These are phyloP conservation scores for Isurus oxyrinchus DNA, from an alignment of 2,113 vertebrate genomes.

Conservation along the genomic window DNA sequence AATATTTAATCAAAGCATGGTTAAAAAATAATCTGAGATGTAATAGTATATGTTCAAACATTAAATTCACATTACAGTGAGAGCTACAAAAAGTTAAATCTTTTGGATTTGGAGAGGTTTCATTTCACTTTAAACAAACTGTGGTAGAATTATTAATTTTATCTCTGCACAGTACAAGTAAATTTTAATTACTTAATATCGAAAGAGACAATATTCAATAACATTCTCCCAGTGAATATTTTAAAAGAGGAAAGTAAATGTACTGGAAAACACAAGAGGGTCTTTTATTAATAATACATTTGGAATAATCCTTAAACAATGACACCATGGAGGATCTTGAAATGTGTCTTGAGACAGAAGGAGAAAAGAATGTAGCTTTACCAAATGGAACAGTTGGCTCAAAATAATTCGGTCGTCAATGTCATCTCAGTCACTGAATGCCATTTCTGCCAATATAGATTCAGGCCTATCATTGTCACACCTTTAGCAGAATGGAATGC, in stretches of 20 bases:
- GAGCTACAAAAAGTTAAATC: not conserved
- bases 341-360: not conserved
- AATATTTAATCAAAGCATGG: not conserved
- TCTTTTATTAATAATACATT: not conserved
- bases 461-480: not conserved
- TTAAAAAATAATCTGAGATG: not conserved
- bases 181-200: not conserved
- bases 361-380: not conserved
- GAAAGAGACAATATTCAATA: slow-evolving; percentile 11
- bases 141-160: not conserved
- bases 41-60: not conserved
- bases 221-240: not conserved
- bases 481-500: not conserved
- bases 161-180: not conserved
- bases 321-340: not conserved
- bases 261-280: not conserved
- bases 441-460: not conserved
- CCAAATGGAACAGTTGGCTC: not conserved
- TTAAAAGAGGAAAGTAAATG: not conserved
- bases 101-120: not conserved
- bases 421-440: not conserved
- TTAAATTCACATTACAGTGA: not conserved
- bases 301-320: not conserved
- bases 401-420: not conserved
- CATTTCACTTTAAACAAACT: not conserved